Base-by-base conservation (phyloP, 37 sponge, comb jelly and placozoan species). In the Trichoplax adhaerens region DNA sequence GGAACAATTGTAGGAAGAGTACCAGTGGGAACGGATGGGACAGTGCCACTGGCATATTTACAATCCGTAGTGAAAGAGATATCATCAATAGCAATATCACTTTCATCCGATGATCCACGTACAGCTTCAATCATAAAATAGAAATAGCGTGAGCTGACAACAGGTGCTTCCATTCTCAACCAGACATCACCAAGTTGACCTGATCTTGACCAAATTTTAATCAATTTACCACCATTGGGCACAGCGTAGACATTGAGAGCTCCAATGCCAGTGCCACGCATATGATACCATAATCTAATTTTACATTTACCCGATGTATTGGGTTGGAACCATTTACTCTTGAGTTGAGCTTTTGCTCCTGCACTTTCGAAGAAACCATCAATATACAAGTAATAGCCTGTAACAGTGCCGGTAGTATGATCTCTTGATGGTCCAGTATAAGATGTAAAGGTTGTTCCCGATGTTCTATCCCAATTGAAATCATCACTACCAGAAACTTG, bases 261-360 rank as follows among this genome's bases (percentile, higher is more conserved):
- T 60, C 79, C 79, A 10, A 78, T 78, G 29, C 69, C 58, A 53
- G 48, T 8, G 50, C 79, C 79, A 29, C 62, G 50, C 72, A 78
- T 73, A 73, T 78, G 79, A 53, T 78, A 78, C 65, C 69, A 67
- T 64, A 78, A 72, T 65, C 60, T 60, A n/a, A 78, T 65, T 62
- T 76, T 60, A 60, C 79, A 78, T 3, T 62, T 29, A 29, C 29
- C 29, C 29, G 29, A 29, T 29, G 29, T 29, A 29, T 29, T 29
- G 29, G 29, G 29, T 29, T 29, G 29, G 29, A 29, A 29, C 29
- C 29, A 29, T 29, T 29, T 29, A 29, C 29, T 29, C 29, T 29
- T 29, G 29, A 29, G 29, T 29, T 29, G 29, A 29, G 29, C 29
- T 29, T 29, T 29, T 29, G 29, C 29, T 29, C 29, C 29, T 29